Evolutionary conservation across 2,888 invertebrate species (phyloP).

Genomic region (Gibbula magus): DNA sequence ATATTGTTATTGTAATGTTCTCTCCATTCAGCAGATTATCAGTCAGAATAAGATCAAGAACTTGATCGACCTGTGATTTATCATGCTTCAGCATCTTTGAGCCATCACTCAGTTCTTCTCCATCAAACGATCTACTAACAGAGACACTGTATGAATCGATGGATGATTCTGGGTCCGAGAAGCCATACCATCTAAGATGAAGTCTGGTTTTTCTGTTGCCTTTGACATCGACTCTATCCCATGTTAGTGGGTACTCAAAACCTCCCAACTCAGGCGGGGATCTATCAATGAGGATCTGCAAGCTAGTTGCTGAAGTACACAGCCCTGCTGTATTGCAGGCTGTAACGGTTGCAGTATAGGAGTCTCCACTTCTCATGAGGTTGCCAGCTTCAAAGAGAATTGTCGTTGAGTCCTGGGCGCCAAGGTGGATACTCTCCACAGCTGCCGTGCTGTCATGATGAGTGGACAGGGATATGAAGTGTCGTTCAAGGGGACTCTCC

Average conservation of each 20-base stretch:
- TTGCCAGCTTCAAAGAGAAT: conserved; percentile 24
- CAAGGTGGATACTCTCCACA: conserved; percentile 20
- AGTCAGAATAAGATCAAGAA: not conserved
- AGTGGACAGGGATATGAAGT: conserved; percentile 28
- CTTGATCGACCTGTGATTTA: not conserved
- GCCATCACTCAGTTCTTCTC: conserved; percentile 38
- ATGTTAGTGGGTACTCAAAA: conserved; percentile 39
- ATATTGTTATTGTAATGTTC: not conserved
- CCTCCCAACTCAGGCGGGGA: conserved; percentile 51
- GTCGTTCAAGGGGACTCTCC: conserved; percentile 41
- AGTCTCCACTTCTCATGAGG: conserved; percentile 34
- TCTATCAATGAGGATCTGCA: conserved; percentile 48
- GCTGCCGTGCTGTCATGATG: conserved; percentile 31
- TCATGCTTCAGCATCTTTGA: not conserved
- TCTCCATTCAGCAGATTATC: not conserved
- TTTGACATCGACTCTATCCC: conserved; percentile 14
- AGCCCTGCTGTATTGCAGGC: conserved; percentile 45
- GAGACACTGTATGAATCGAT: conserved; percentile 37
- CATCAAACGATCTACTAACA: conserved; percentile 36
- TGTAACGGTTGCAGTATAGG: conserved; percentile 31
- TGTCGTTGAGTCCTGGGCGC: conserved; percentile 7
- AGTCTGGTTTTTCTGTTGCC: conserved; percentile 2
- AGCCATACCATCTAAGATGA: conserved; percentile 42
- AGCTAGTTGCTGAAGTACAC: conserved; percentile 41
- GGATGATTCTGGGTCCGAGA: conserved; percentile 40